Base-by-base conservation (phyloP, 2,797 vertebrate species). In the Enteromius mattozi region DNA sequence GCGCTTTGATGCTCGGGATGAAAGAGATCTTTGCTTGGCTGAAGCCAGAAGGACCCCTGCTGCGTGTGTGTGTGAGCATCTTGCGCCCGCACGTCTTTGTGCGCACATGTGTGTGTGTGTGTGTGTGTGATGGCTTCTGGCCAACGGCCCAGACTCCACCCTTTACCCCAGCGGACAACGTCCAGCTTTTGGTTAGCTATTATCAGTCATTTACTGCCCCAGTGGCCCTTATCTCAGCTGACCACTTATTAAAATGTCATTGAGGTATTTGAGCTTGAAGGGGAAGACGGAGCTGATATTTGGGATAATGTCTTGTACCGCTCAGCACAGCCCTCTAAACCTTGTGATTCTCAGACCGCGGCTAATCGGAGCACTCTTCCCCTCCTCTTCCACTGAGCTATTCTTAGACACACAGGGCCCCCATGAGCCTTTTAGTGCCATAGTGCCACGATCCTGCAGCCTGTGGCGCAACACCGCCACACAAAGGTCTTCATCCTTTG, bases 401-500 rank as follows among this genome's bases (percentile, higher is more conserved):
- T 90, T 89, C 85, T 90, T 90, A 88, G 87, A 83, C 54, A 77
- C 70, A 49, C 79, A 54, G 82, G 75, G 77, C 63, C 82, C 84
- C 88, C 83, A 80, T 86, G 83, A 87, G 89, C 78, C 85, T 84
- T 88, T 87, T 87, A 89, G 89, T 86, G 83, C 83, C 86, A 79
- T 59, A 80, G 86, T 71, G 30, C 85, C 81, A 77, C 85, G 37
- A 82, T 86, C 81, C 63, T 76, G 66, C 81, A 85, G 88, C 88
- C 85, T 76, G 84, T 78, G 37, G 89, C 30, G 75, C 83, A 86
- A 90, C 87, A 87, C 86, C 68, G 70, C 66, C 80, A 68, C 85
- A 88, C 83, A 90, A 90, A 86, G 87, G 85, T 86, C 85, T 85
- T 87, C 80, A 80, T 85, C 86, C 86, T 88, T 90, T 90, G 87